Conservation (phyloP, 2,888 invertebrate genomes). For the Microdon myrmicae region DNA sequence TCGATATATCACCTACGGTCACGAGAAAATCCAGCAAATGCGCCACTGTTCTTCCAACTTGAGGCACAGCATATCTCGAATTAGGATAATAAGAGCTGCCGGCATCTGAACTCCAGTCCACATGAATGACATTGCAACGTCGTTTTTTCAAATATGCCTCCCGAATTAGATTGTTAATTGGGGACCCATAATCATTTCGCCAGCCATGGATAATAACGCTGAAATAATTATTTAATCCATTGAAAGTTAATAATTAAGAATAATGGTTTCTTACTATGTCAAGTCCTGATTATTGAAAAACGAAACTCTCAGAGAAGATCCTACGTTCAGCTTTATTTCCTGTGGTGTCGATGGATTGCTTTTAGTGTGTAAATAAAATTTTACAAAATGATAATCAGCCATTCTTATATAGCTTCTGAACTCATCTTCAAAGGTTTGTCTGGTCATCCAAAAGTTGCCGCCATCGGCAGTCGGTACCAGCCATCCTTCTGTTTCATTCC, state of each 20-base stretch:
- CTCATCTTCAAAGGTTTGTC: constrained; percentile 1
- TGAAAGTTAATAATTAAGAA: constrained; percentile 8
- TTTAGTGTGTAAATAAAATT: constrained; percentile 58
- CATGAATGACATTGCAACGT: constrained; percentile 70
- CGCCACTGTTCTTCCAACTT: constrained; percentile 55
- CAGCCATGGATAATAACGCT: constrained; percentile 69
- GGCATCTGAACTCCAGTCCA: constrained; percentile 69
- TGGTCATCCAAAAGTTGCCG: constrained; percentile 7
- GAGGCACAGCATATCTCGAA: constrained; percentile 64
- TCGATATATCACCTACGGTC: constrained; percentile 65
- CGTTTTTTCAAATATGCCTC: constrained; percentile 68
- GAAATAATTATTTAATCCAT: constrained; percentile 10
- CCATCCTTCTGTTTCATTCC: constrained; percentile 19
- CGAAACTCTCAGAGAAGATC: constrained; percentile 51
- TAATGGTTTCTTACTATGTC: constrained; percentile 52
- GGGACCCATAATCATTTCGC: constrained; percentile 68
- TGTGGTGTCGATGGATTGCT: constrained; percentile 54
- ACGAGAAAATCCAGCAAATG: constrained; percentile 62
- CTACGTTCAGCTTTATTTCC: constrained; percentile 48
- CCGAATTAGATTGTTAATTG: constrained; percentile 33
- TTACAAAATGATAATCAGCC: constrained; percentile 50
- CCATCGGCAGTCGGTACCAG: constrained; percentile 9
- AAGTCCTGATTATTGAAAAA: constrained; percentile 54
- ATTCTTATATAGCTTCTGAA: not conserved
- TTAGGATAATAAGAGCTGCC: constrained; percentile 69